Evolutionary conservation across 2,113 vertebrate genomes (phyloP), one percentile per base, ranked within the genome.

Genomic region (Grallaria varia): DNA sequence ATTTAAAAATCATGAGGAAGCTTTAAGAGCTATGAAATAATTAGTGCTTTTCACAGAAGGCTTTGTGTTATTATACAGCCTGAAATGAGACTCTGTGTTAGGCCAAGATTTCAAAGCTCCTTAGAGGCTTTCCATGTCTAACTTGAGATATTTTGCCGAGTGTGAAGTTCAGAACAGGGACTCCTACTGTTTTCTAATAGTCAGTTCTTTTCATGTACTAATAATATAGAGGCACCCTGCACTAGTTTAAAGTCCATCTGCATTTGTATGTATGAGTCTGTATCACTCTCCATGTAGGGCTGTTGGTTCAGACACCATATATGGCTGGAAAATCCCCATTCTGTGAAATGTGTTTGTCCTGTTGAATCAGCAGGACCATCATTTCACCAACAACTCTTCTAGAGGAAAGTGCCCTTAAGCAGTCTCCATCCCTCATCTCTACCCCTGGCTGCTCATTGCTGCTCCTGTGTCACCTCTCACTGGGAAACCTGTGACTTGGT

Each of bases 1-100:
- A 96, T 96, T 96, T 96, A 95, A 97, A 94, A 96, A 92, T 94
- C 95, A 92, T 96, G 95, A 96, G 85, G 82, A 95, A 94, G 72
- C 82, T 95, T 96, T 93, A 93, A 93, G 60, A 95, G 56, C 79
- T 85, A 89, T 88, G 85, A 96, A 96, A 92, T 96, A 96, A 96
- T 97, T 93, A 96, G 86, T 75, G 75, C 75, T 85, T 94, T 95
- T 96, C 93, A 93, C 85, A 95, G 79, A 56, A 90, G 95, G 85
- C 90, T 97, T 91, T 83, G 74, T 63, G 85, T 84, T 97, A 91
- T 96, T 92, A 93, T 74, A 88, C 76, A 89, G 68, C 76, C 82
- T 83, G 92, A 87, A 95, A 95, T 77, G 53, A 92, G 49, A 35
- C 33, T 92, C 75, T 78, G 55, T 74, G 64, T 94, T 90, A 91